phyloP scores from a whole-genome alignment of 2,888 invertebrate genomes.

The Hemaris fuciformis region DNA sequence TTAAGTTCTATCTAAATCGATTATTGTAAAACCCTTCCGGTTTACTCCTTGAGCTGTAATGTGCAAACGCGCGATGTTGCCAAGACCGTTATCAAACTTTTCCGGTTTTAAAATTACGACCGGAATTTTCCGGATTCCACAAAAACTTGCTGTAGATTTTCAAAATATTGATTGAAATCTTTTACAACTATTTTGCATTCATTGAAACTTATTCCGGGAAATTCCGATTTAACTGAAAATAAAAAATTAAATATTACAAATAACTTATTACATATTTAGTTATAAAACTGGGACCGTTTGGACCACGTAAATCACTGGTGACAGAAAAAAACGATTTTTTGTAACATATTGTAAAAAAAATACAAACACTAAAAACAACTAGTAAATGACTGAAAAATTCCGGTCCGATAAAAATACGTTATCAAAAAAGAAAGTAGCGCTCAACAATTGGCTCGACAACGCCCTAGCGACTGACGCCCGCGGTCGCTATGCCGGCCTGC shows the following conservation, averaged over 20 bases:
- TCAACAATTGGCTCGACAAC: not conserved
- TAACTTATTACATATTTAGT: not conserved
- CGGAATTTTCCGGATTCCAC: not conserved
- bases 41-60: constrained; percentile 6
- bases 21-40: not conserved
- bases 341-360: not conserved
- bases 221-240: not conserved
- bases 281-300: not conserved
- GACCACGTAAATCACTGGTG: not conserved
- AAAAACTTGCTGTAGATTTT: too few species aligned
- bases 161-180: not conserved
- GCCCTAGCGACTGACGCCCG: too few species aligned
- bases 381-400: not conserved
- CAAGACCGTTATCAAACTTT: not conserved
- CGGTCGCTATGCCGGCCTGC: not conserved
- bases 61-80: constrained; percentile 8
- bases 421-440: not conserved
- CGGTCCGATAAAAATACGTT: too few species aligned
- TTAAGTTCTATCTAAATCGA: constrained; percentile 7
- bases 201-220: not conserved
- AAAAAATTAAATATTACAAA: too few species aligned
- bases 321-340: too few species aligned
- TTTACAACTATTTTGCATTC: not conserved
- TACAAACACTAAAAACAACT: not conserved
- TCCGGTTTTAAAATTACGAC: not conserved